Percentiles rank a stretch among this genome's conserved stretches.
phyloP scores from a whole-genome alignment of 2,797 vertebrate species.

The Cygnus olor region DNA sequence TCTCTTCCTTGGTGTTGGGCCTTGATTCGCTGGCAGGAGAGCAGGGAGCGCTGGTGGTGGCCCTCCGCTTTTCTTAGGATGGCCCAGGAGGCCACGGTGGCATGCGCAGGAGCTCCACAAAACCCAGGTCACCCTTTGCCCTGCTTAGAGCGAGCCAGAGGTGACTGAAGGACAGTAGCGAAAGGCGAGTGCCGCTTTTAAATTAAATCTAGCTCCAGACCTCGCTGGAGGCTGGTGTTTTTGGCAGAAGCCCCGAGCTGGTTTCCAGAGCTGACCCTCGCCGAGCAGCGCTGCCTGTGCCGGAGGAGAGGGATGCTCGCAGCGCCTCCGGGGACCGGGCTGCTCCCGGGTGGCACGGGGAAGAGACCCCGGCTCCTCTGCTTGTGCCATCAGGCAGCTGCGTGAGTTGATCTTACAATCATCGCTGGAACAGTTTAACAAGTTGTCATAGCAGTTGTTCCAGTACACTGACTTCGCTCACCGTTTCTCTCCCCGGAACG shows the following conservation, averaged over 20 bases:
- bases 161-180: background rate
- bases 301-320: background rate
- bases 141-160: background rate
- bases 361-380: background rate
- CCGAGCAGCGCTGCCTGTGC: fast-evolving
- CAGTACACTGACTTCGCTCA: slow-evolving; percentile 43
- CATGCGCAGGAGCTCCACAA: background rate
- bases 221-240: background rate
- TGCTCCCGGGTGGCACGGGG: fast-evolving
- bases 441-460: slow-evolving; percentile 57
- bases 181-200: background rate
- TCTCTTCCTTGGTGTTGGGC: background rate
- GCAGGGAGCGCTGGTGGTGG: background rate
- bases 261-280: background rate
- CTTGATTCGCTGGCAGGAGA: background rate
- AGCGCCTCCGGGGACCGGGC: fast-evolving
- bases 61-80: background rate
- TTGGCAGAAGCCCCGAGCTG: background rate
- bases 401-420: background rate
- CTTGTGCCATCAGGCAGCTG: background rate
- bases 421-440: slow-evolving; percentile 48
- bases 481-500: slow-evolving; percentile 29
- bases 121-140: background rate
- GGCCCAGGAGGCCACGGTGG: background rate
- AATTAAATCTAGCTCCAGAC: slow-evolving; percentile 18